Evolutionary conservation across 2,797 vertebrate genomes (phyloP).

Genomic region (Anomalospiza imberbis): DNA sequence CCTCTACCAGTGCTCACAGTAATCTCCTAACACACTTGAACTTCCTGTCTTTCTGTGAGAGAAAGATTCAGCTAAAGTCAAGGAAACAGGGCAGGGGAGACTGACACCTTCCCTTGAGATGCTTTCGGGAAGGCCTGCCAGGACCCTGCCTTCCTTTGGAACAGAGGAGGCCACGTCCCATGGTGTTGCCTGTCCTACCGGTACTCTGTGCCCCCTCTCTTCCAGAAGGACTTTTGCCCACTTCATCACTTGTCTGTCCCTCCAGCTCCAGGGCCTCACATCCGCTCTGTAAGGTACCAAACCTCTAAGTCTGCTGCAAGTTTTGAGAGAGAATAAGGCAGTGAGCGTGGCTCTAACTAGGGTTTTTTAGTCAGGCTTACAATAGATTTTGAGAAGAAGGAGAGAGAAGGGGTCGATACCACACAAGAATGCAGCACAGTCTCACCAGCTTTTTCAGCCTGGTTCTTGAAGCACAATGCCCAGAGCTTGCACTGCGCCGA

Average conservation of each 20-base stretch:
- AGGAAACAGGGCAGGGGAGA: neutral
- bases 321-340: neutral
- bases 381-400: neutral
- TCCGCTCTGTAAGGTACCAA: neutral
- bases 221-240: neutral
- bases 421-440: neutral
- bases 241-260: neutral
- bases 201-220: neutral
- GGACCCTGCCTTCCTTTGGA: neutral
- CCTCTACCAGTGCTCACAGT: neutral
- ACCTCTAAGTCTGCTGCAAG: neutral
- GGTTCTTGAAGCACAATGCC: neutral
- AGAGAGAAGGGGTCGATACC: neutral
- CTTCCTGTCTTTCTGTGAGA: neutral
- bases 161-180: too few relatives aligned
- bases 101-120: neutral
- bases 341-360: neutral
- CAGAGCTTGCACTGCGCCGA: accelerated
- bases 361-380: too few relatives aligned
- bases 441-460: neutral
- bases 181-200: neutral
- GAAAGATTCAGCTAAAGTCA: neutral
- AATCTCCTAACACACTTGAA: neutral
- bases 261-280: neutral
- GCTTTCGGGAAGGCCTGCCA: neutral